phyloP scores from a whole-genome alignment of 2,888 invertebrate species.

The Abscondita cerata region DNA sequence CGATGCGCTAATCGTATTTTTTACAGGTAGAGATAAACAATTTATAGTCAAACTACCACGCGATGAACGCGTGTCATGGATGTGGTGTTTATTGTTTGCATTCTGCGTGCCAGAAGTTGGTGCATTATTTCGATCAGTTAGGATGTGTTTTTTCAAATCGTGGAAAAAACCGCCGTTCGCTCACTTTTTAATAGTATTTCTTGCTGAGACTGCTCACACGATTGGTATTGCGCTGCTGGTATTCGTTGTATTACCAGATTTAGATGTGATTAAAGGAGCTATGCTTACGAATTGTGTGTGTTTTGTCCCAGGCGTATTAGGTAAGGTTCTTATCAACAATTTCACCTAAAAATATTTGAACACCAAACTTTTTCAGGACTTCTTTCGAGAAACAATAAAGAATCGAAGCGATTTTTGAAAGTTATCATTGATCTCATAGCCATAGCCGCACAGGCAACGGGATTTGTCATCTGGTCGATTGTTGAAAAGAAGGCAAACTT shows the following conservation, averaged over 20 bases:
- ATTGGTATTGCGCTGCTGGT: conserved; percentile 86
- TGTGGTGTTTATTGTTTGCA: conserved; percentile 89
- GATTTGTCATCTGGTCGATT: conserved; percentile 92
- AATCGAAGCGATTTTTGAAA: conserved; percentile 78
- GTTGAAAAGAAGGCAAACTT: conserved; percentile 76
- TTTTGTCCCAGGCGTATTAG: conserved; percentile 81
- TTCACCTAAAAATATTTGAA: no score
- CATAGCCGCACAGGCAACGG: conserved; percentile 87
- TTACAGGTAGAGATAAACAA: conserved; percentile 84
- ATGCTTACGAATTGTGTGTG: conserved; percentile 97
- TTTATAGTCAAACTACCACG: conserved; percentile 82
- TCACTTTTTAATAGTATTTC: conserved; percentile 73
- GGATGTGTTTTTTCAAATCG: conserved; percentile 92
- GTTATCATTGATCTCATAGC: conserved; percentile 85
- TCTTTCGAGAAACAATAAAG: conserved; percentile 82
- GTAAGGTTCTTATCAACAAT: conserved; percentile 52
- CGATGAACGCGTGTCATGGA: conserved; percentile 89
- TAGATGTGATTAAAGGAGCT: conserved; percentile 94
- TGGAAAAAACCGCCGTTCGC: conserved; percentile 75
- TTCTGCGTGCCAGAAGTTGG: conserved; percentile 90
- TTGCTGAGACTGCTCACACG: conserved; percentile 89
- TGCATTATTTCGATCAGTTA: conserved; percentile 79
- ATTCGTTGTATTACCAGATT: conserved; percentile 86
- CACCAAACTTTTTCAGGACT: conserved; percentile 64
- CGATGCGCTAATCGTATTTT: conserved; percentile 15